Percentiles rank a stretch among this genome's conserved stretches.
Conservation (phyloP, 2,888 invertebrate species). For the Synergus japonicus region DNA sequence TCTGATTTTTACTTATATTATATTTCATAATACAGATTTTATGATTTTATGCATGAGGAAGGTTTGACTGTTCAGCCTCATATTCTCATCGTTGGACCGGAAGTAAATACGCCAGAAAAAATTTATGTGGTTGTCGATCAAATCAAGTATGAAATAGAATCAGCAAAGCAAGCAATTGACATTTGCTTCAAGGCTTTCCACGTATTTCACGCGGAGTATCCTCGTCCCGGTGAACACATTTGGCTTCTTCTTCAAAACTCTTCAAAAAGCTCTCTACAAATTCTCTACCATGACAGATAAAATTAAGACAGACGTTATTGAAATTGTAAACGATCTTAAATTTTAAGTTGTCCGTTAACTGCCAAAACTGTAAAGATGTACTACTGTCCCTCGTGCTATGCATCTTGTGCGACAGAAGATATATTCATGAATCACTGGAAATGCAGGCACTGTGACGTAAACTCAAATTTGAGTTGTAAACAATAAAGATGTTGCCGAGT, state of each 20-base stretch:
- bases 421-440: slow-evolving; percentile 46
- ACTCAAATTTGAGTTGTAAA: slow-evolving; percentile 31
- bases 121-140: too few relatives aligned
- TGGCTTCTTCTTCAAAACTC: slow-evolving; percentile 36
- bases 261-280: slow-evolving; percentile 32
- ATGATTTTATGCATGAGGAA: background rate
- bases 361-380: slow-evolving; percentile 41
- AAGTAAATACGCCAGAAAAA: slow-evolving; percentile 10
- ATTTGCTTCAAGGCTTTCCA: too few relatives aligned
- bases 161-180: too few relatives aligned
- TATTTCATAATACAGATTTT: background rate
- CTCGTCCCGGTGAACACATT: slow-evolving; percentile 26
- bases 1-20: background rate
- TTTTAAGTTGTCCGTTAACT: background rate
- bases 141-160: too few relatives aligned
- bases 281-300: background rate
- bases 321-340: background rate
- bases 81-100: slow-evolving; percentile 28
- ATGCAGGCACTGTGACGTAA: slow-evolving; percentile 42
- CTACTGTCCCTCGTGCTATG: slow-evolving; percentile 45
- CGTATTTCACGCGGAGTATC: background rate
- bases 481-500: slow-evolving; percentile 44
- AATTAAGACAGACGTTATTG: background rate
- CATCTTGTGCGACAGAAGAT: slow-evolving; percentile 33
- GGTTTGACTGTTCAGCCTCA: slow-evolving; percentile 35